Evolutionary conservation across 2,113 vertebrate genomes (phyloP), one percentile per base, ranked within the genome.

Genomic region (Zapus hudsonius): DNA sequence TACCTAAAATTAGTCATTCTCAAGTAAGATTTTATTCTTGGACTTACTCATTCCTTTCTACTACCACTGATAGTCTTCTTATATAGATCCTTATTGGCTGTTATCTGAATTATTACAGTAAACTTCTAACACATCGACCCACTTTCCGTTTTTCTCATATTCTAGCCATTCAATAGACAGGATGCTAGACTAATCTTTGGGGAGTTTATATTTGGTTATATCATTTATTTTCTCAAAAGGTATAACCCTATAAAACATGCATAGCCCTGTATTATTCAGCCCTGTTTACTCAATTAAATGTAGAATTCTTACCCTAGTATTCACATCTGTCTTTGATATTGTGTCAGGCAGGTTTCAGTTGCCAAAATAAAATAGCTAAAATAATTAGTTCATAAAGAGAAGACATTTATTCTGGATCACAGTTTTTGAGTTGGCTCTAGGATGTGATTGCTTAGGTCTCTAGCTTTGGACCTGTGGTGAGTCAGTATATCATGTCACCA

Each of bases 1-100:
- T 91, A 89, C 83, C 27, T 95, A 94, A 59, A 93, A 91, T 82
- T 90, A 92, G 70, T 94, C 55, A 91, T 90, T 90, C 19, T 70
- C 36, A 94, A 94, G 16, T 82, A 29, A 84, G n/a, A 69, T 74
- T 94, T 13, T 88, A 85, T 63, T 92, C 93, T 94, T 88, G 8
- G 6, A 67, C 40, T n/a, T 3, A 57, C 44, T 69, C 38, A 92
- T 80, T 82, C 20, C 66, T 95, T 92, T 92, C 27, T 61, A 91
- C 59, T 69, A 23, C 83, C 25, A 61, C 66, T 87, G 57, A 92
- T 20, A 20, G 8, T 91, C 36, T 93, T 25, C 10, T 93, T 69
- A n/a, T 72, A 94, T 36, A 90, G 20, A 8, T 55, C 11, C 20
- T 93, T 27, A 55, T 86, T 85, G n/a, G 22, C 38, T 91, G 93